phyloP scores from a whole-genome alignment of 2,113 vertebrate species.

The Sminthopsis crassicaudata region DNA sequence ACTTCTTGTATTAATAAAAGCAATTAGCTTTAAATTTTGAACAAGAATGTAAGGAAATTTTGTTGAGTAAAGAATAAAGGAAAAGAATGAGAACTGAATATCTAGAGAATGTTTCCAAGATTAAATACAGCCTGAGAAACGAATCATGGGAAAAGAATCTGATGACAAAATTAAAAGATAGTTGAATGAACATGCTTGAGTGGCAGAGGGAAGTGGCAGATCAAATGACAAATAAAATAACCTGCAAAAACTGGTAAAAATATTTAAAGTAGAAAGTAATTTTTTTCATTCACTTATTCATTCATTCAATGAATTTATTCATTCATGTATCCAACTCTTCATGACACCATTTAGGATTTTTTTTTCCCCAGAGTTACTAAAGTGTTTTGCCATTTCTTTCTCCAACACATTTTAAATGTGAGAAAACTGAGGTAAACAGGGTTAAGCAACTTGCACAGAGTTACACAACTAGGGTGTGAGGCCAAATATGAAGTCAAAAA shows the following conservation, averaged over 20 bases:
- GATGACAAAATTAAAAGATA: conserved; percentile 15
- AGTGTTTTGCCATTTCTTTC: too few relatives aligned
- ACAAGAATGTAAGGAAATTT: background rate
- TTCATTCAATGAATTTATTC: too few relatives aligned
- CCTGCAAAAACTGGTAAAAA: background rate
- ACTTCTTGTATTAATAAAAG: background rate
- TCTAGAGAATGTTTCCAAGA: background rate
- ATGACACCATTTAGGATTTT: too few relatives aligned
- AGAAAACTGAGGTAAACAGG: too few relatives aligned
- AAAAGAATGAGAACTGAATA: background rate
- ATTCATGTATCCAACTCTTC: too few relatives aligned
- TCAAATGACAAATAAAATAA: background rate
- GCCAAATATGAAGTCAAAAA: too few relatives aligned
- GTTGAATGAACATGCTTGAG: background rate
- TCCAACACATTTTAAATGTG: too few relatives aligned
- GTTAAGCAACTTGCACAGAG: too few relatives aligned
- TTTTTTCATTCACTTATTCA: background rate
- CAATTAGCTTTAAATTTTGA: background rate
- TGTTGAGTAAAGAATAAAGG: background rate
- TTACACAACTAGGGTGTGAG: too few relatives aligned
- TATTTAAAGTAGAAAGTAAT: background rate
- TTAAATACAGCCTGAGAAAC: background rate
- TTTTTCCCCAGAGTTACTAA: too few relatives aligned
- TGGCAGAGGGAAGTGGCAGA: background rate
- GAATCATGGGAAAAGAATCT: background rate